Evolutionary conservation across 2,888 invertebrate species (phyloP), one percentile per base, ranked within the genome.

Genomic region (Nematopogon swammerdamellus): DNA sequence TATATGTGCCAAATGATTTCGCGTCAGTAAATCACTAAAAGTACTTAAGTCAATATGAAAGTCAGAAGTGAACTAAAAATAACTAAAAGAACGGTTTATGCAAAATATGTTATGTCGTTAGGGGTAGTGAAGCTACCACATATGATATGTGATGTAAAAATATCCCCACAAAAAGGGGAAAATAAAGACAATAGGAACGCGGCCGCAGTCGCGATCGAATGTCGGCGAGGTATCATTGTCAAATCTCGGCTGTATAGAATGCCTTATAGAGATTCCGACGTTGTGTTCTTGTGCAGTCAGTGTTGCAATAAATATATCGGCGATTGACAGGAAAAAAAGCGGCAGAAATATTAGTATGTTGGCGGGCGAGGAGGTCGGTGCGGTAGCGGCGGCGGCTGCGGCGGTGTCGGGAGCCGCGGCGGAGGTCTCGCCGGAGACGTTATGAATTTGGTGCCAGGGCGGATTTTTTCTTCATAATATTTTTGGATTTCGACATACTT

Each of bases 271-370:
- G 36, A 36, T 36, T 36, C 36, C 36, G 36, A 36, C 36, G 36
- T 36, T 36, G 36, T 36, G 11, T 36, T 36, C 36, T 36, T 36
- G 36, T 36, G 36, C 59, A 64, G 65, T 65, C 67, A 68, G 68
- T 67, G 67, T 68, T 65, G 69, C 72, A 70, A 71, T 74, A 74
- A 74, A 76, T 73, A 75, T 68, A 66, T 69, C 64, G 61, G 57
- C 45, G 46, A 59, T 63, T 65, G 66, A 63, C 64, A 61, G 61
- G 58, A 65, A 75, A 75, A 75, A 76, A 74, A 68, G 64, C 62
- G 67, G 68, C 72, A 72, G 36, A 36, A 36, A 36, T 36, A 36
- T 36, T 36, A 8, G 36, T 36, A 36, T 14, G 36, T 14, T 14
- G 36, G 36, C 36, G 36, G 36, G 36, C 36, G 36, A 36, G 8